Evolutionary conservation across 2,888 invertebrate genomes (phyloP).

Genomic region (Rotaria socialis): DNA sequence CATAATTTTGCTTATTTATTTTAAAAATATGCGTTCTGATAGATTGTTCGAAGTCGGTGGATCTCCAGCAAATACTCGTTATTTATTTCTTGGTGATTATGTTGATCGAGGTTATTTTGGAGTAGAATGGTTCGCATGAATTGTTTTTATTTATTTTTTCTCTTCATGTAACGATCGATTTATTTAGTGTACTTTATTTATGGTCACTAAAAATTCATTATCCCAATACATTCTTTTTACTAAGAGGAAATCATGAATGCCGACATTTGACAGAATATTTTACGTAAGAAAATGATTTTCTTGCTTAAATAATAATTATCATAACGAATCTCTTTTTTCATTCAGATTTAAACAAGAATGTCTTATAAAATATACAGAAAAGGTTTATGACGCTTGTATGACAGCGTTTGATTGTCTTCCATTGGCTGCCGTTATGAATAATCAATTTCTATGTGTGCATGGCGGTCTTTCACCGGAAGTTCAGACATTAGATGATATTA

Average conservation of each 20-base stretch:
- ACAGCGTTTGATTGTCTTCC: conserved; percentile 35
- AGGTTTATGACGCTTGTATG: conserved; percentile 56
- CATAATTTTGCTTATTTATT: not conserved
- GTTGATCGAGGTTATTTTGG: conserved; percentile 41
- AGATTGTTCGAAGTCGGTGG: conserved; percentile 39
- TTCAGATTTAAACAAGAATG: conserved; percentile 33
- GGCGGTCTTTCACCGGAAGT: conserved; percentile 65
- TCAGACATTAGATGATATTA: conserved; percentile 57
- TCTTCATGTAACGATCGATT: conserved; percentile 47
- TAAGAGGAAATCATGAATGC: conserved; percentile 34
- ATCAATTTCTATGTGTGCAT: conserved; percentile 28
- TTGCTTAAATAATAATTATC: not conserved
- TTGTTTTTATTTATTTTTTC: not conserved
- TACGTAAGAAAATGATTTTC: conserved; percentile 74
- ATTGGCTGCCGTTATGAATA: conserved; percentile 30
- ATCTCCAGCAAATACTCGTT: conserved; percentile 12
- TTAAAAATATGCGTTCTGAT: conserved; percentile 57
- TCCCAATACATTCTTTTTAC: conserved; percentile 18
- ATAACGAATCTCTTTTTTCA: not conserved
- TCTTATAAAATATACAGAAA: not conserved
- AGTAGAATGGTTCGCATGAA: not conserved
- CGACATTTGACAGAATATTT: conserved; percentile 24
- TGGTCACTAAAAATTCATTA: conserved; percentile 36
- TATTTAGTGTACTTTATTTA: conserved; percentile 40
- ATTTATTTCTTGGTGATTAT: conserved; percentile 42